Base-by-base conservation (phyloP, 2,888 invertebrate species). In the Vandiemenella viatica region DNA sequence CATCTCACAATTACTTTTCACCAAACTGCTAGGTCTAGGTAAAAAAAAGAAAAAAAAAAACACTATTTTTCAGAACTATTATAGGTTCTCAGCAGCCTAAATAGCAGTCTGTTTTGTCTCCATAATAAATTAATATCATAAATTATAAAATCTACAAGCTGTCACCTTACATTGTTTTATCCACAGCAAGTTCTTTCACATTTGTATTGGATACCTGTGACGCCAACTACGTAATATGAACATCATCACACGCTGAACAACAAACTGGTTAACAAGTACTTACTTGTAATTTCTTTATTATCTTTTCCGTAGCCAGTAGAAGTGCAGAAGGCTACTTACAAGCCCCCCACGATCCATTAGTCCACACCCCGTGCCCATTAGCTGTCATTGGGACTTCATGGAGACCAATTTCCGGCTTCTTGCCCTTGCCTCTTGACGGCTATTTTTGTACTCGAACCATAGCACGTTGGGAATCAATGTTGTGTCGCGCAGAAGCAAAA, bases 381-480 rank as follows among this genome's bases (percentile, higher is more conserved):
- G 74, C 67, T 77, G 82, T 85, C 82, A 86, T 78, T 85, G 85
- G 10, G 81, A 77, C 68, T 85, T 86, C 73, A 84, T 76, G 37
- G 83, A 83, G 44, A 83, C 83, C 62, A 85, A 69, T 67, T 88
- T 88, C 55, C 86, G 74, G 45, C 83, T 80, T 55, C 88, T 76
- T 7, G 83, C 79, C 55, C 85, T 76, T 23, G 85, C 80, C 64
- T 91, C 91, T 59, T 84, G 82, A 55, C 89, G 73, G 48, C 85
- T 82, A 55, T 84, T 85, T 20, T 88, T 89, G 65, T 92, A 92
- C 65, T 92, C 91, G 65, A 92, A 92, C 89, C 90, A 91, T 56
- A 91, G 65, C 16, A 92, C 84, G 65, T 92, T 91, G 20, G 91
- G 91, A 64, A 92, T 92, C 50, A 90, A 68, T 1, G 90, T 88